Percentiles rank a stretch among this genome's conserved stretches.
phyloP scores from a whole-genome alignment of 2,797 vertebrate species.

The Rhabdomys pumilio region DNA sequence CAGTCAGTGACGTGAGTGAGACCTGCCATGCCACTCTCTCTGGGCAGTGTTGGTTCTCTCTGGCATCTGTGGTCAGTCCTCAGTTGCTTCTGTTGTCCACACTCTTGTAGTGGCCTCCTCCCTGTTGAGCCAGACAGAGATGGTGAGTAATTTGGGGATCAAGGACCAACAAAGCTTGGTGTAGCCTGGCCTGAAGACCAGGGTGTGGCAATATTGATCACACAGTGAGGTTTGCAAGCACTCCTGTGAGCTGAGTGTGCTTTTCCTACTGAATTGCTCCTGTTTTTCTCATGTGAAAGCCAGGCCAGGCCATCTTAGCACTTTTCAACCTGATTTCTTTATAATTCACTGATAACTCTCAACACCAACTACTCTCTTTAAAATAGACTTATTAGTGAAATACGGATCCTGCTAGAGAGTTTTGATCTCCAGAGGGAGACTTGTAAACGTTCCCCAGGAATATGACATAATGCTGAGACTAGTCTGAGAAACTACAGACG shows the following conservation, averaged over 20 bases:
- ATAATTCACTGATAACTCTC: background rate
- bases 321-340: conserved; percentile 44
- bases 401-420: background rate
- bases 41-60: background rate
- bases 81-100: background rate
- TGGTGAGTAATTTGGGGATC: background rate
- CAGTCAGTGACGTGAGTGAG: background rate
- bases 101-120: background rate
- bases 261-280: conserved; percentile 27
- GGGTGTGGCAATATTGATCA: background rate
- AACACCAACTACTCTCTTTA: conserved; percentile 26
- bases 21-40: background rate
- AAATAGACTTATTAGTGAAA: conserved; percentile 18
- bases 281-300: background rate
- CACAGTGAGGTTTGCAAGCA: background rate
- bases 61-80: conserved; percentile 2
- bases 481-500: conserved; percentile 43
- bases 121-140: background rate
- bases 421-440: conserved; percentile 20
- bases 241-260: background rate
- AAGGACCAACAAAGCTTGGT: background rate
- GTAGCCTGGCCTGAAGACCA: background rate
- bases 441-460: conserved; percentile 42
- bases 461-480: conserved; percentile 9
- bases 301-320: background rate